Conservation (phyloP, 2,113 vertebrate genomes). For the Aptenodytes forsteri region DNA sequence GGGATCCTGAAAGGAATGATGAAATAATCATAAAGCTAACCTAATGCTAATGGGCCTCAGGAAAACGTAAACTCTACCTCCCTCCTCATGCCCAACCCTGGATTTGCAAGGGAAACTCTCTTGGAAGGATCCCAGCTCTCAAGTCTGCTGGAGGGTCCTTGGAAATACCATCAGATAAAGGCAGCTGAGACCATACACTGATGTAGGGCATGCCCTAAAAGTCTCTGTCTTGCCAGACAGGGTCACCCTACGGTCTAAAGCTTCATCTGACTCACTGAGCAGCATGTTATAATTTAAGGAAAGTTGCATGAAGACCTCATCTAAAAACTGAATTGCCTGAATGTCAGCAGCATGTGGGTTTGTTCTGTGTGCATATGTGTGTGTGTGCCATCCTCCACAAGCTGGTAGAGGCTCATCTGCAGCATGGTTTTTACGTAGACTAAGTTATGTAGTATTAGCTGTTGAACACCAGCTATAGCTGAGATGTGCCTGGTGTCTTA, state of each 20-base stretch:
- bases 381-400: not conserved
- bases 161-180: not conserved
- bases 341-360: not conserved
- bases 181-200: not conserved
- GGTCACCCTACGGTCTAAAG: not conserved
- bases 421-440: not conserved
- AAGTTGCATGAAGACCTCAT: not conserved
- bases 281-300: not conserved
- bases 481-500: not conserved
- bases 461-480: not conserved
- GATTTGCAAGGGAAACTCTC: not conserved
- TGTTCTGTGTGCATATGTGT: not conserved
- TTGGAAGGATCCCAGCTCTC: not conserved
- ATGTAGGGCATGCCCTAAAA: not conserved
- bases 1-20: not conserved
- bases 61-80: not conserved
- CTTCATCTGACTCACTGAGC: not conserved
- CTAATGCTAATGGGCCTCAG: not conserved
- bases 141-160: rapidly evolving
- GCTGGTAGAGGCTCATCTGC: not conserved
- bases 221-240: not conserved
- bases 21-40: not conserved
- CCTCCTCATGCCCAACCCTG: not conserved
- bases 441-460: not conserved
- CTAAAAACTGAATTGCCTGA: not conserved